These are phyloP conservation scores for Pluvialis apricaria DNA, from an alignment of 2,113 vertebrate genomes.

Conservation along the genomic window DNA sequence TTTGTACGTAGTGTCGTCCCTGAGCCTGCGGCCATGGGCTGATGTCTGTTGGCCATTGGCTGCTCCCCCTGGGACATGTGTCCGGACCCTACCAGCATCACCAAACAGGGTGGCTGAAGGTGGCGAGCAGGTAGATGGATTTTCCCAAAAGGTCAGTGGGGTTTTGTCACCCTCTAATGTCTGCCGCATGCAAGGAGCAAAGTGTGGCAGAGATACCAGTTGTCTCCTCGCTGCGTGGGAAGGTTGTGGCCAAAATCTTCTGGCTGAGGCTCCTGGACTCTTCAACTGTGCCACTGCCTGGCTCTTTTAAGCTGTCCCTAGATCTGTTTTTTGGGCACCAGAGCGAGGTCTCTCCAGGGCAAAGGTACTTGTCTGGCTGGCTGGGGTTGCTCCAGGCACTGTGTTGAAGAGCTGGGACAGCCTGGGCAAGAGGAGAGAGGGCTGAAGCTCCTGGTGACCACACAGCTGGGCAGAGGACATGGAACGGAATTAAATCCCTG, in stretches of 20 bases:
- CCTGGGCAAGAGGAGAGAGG: neutral
- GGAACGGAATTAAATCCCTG: neutral
- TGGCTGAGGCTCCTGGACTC: neutral
- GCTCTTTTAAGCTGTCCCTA: neutral
- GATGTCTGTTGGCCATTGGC: neutral
- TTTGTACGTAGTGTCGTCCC: rapidly evolving
- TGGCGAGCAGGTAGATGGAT: neutral
- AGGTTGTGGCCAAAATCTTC: neutral
- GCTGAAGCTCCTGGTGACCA: neutral
- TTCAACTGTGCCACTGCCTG: no score
- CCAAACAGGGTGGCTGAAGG: neutral
- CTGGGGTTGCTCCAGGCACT: neutral
- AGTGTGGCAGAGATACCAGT: neutral
- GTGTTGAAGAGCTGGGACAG: neutral
- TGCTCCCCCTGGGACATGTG: rapidly evolving
- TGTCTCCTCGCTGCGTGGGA: rapidly evolving
- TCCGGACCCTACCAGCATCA: neutral
- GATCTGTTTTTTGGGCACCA: neutral
- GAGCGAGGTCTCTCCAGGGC: no score
- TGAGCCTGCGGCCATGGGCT: rapidly evolving
- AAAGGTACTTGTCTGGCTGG: neutral
- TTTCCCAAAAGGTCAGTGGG: neutral
- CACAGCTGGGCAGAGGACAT: rapidly evolving
- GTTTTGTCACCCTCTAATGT: neutral
- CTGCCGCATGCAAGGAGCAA: neutral